Evolutionary conservation across 2,797 vertebrate genomes (phyloP).

Genomic region (Buceros bicornis): DNA sequence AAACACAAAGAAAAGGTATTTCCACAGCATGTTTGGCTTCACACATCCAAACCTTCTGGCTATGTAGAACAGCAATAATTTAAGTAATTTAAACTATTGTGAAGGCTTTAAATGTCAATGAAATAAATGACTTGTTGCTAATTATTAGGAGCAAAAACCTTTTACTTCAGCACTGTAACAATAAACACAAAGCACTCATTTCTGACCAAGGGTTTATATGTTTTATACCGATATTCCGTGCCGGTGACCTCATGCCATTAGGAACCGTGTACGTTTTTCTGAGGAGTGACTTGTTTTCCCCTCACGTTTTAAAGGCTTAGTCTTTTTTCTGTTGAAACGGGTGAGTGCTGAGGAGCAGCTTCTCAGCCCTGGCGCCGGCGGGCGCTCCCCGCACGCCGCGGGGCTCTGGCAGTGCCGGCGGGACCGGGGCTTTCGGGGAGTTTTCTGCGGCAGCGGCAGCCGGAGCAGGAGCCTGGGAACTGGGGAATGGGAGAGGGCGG

Average conservation of each 20-base stretch:
- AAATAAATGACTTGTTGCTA: not conserved
- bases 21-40: not conserved
- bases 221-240: rapidly evolving
- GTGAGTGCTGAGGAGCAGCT: not conserved
- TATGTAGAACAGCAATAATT: not conserved
- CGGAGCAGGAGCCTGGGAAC: not conserved
- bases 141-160: not conserved
- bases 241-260: rapidly evolving
- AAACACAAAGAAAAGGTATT: not conserved
- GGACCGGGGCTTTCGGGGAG: not conserved
- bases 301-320: not conserved
- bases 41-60: not conserved
- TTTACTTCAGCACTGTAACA: not conserved
- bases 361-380: rapidly evolving
- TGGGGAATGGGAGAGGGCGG: no score
- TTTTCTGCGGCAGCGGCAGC: rapidly evolving
- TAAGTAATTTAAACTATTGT: not conserved
- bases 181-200: rapidly evolving
- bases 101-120: not conserved
- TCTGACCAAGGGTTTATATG: rapidly evolving
- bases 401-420: not conserved
- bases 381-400: rapidly evolving
- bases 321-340: no score
- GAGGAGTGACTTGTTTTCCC: not conserved
- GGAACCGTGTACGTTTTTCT: rapidly evolving